Conservation (phyloP, 2,797 vertebrate species). For the Pipistrellus pygmaeus region DNA sequence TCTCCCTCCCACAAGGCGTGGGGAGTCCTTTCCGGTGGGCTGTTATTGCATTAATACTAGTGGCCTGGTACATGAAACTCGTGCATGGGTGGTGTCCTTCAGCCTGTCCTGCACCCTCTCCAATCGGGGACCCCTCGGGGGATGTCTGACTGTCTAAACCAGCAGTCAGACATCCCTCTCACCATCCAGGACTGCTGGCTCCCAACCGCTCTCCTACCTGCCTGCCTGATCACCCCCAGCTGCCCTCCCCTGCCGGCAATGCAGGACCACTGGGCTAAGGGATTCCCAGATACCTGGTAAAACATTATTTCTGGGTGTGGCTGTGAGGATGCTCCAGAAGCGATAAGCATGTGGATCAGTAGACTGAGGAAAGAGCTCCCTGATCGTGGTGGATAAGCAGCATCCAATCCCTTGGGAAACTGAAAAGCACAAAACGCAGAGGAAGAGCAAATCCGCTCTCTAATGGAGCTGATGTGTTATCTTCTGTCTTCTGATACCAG, state of each 20-base stretch:
- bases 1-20: neutral
- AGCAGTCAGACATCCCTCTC: too few relatives aligned
- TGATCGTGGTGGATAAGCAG: neutral
- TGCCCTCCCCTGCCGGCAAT: too few relatives aligned
- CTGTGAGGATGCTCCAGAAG: neutral
- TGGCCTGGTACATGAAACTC: too few relatives aligned
- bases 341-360: neutral
- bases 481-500: neutral
- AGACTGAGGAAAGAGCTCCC: neutral
- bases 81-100: too few relatives aligned
- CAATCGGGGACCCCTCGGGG: too few relatives aligned
- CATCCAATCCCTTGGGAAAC: neutral
- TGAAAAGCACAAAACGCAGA: neutral
- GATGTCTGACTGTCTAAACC: too few relatives aligned
- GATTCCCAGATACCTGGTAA: neutral
- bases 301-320: neutral
- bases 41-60: neutral
- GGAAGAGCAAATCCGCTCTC: neutral
- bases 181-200: too few relatives aligned
- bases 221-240: too few relatives aligned
- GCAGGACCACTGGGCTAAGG: neutral
- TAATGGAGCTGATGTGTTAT: neutral
- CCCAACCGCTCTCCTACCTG: too few relatives aligned
- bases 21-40: neutral
- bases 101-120: too few relatives aligned